Conservation (phyloP, 2,888 invertebrate species). For the Entomobrya proxima region DNA sequence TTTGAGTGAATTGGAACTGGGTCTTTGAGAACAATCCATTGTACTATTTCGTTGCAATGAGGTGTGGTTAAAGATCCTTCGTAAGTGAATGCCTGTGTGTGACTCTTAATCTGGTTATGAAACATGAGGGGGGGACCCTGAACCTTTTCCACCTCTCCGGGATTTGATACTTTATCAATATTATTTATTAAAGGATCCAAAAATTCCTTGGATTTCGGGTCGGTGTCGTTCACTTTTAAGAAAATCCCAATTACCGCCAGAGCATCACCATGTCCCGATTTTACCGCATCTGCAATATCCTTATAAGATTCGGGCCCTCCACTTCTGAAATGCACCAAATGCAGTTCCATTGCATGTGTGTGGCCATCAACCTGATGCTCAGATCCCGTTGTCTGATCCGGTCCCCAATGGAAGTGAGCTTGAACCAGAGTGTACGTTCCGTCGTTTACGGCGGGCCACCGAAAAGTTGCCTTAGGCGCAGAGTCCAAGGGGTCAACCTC, state of each 20-base stretch:
- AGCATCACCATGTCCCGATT: neutral
- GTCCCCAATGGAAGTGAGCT: slow-evolving; percentile 42
- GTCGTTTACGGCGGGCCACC: neutral
- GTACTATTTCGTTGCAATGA: slow-evolving; percentile 5
- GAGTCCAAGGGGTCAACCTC: neutral
- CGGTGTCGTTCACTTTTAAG: neutral
- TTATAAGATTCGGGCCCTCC: neutral
- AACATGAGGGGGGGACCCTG: neutral
- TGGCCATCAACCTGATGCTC: slow-evolving; percentile 12
- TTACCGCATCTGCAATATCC: neutral
- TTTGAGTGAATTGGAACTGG: neutral
- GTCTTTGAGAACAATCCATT: slow-evolving; percentile 1
- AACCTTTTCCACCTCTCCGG: neutral
- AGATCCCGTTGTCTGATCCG: neutral
- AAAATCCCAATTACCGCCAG: neutral
- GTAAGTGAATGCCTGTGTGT: neutral
- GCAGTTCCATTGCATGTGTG: slow-evolving; percentile 4
- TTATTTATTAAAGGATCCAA: neutral
- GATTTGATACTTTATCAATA: neutral
- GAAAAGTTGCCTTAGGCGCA: neutral
- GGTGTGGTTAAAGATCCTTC: slow-evolving; percentile 47
- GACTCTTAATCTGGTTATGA: neutral
- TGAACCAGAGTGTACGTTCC: neutral
- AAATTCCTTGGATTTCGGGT: neutral
- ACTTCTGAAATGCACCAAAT: slow-evolving; percentile 19